A percentile compares a stretch with the other conserved stretches of the same genome.
Conservation (phyloP, 1,140 invertebrate species). For the Dendroctonus valens region DNA sequence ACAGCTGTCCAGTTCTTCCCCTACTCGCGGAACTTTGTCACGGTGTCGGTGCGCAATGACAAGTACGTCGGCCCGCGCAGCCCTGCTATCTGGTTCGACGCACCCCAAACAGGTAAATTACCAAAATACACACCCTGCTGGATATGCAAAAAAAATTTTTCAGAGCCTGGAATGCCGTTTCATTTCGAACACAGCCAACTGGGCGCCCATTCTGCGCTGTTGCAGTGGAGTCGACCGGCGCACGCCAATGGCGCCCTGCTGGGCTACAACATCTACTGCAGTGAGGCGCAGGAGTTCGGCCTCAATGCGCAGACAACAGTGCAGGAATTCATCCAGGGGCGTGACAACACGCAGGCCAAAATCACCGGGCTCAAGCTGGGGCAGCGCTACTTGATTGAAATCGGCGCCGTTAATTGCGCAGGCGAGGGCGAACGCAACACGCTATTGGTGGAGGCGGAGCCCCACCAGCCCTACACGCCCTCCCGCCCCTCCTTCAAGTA, state of each 20-base stretch:
- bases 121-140: neutral
- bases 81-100: constrained; percentile 79
- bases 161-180: constrained; percentile 83
- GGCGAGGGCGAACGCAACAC: constrained; percentile 71
- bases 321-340: constrained; percentile 70
- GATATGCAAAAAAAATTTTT: neutral
- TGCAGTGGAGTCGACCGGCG: constrained; percentile 90
- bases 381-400: constrained; percentile 85
- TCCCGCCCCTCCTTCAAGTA: constrained; percentile 38
- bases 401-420: constrained; percentile 76
- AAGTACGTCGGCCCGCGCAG: constrained; percentile 87
- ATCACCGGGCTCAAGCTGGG: constrained; percentile 79
- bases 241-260: constrained; percentile 90
- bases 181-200: constrained; percentile 77
- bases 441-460: constrained; percentile 34
- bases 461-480: constrained; percentile 35
- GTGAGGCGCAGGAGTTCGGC: constrained; percentile 72
- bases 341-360: constrained; percentile 74
- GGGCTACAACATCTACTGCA: constrained; percentile 91
- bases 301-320: constrained; percentile 58
- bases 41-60: constrained; percentile 88
- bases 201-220: constrained; percentile 81
- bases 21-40: constrained; percentile 84
- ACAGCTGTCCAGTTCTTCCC: constrained; percentile 82
- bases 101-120: constrained; percentile 73